Conservation (phyloP, 2,113 vertebrate species). For the Festucalex cinctus region DNA sequence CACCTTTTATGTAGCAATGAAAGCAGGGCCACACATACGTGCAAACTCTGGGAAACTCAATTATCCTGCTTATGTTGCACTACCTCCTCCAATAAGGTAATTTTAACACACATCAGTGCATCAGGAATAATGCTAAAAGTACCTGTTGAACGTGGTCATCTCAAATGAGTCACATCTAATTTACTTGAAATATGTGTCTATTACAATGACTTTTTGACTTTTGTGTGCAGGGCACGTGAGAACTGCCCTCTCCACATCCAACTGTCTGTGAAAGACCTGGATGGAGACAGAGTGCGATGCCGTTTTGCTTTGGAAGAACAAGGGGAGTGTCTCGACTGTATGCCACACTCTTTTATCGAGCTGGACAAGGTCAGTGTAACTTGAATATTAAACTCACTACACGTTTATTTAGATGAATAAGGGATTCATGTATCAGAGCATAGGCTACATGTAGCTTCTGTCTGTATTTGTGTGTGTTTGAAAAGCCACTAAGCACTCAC, state of each 20-base stretch:
- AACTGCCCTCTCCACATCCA: constrained; percentile 51
- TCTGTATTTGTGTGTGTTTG: too few species aligned
- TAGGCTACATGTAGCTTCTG: too few species aligned
- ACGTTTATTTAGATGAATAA: background rate
- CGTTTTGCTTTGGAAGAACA: constrained; percentile 43
- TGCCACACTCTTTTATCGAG: constrained; percentile 49
- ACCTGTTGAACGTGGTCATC: background rate
- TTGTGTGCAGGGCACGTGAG: constrained; percentile 41
- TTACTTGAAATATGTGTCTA: background rate
- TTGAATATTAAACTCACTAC: background rate
- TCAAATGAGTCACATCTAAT: background rate
- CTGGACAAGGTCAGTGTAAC: constrained; percentile 55
- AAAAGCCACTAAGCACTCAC: too few species aligned
- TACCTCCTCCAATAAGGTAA: constrained; percentile 69
- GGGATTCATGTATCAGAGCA: too few species aligned
- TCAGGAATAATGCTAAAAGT: background rate
- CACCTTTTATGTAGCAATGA: constrained; percentile 44
- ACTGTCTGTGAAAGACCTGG: constrained; percentile 60
- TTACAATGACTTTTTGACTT: constrained; percentile 1
- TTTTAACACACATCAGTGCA: background rate
- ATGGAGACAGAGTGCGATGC: constrained; percentile 63
- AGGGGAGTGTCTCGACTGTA: constrained; percentile 52
- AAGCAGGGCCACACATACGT: constrained; percentile 43
- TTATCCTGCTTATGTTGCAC: constrained; percentile 52
- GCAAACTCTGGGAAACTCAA: constrained; percentile 59